These are phyloP conservation scores for Agonum fuliginosum DNA, from an alignment of 2,888 invertebrate species.

Conservation along the genomic window DNA sequence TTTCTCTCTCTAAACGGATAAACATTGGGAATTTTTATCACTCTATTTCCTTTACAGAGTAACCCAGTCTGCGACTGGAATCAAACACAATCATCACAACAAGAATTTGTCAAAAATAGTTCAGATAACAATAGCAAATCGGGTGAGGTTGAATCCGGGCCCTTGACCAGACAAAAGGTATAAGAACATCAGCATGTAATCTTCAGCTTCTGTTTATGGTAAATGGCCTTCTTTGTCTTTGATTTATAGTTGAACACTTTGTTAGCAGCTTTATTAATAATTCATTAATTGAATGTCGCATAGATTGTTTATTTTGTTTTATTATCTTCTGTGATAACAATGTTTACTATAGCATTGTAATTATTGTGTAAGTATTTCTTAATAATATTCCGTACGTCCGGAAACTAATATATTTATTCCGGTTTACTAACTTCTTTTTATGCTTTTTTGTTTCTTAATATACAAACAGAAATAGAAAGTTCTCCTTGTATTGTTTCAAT, in stretches of 20 bases:
- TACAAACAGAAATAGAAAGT: conserved; percentile 22
- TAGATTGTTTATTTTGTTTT: too few species aligned
- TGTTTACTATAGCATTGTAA: too few species aligned
- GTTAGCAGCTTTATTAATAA: neutral
- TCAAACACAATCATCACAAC: neutral
- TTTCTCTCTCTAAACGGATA: conserved; percentile 1
- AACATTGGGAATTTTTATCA: conserved; percentile 44
- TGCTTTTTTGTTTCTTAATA: conserved; percentile 7
- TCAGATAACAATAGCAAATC: neutral
- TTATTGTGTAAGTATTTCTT: too few species aligned
- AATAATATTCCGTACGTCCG: neutral
- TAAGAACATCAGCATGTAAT: conserved; percentile 48
- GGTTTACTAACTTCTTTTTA: neutral
- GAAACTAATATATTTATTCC: neutral
- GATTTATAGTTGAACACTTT: neutral
- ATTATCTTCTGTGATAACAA: neutral
- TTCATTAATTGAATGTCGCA: neutral
- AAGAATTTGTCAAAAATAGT: too few species aligned
- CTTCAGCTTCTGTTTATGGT: conserved; percentile 38
- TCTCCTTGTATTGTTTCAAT: neutral
- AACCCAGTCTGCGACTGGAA: conserved; percentile 51
- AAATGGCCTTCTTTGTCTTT: conserved; percentile 48
- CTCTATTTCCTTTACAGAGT: conserved; percentile 41
- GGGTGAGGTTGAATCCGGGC: conserved; percentile 36
- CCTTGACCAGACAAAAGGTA: conserved; percentile 52